These are phyloP conservation scores for Peromyscus maniculatus DNA, from an alignment of 2,113 vertebrate species.

Conservation along the genomic window DNA sequence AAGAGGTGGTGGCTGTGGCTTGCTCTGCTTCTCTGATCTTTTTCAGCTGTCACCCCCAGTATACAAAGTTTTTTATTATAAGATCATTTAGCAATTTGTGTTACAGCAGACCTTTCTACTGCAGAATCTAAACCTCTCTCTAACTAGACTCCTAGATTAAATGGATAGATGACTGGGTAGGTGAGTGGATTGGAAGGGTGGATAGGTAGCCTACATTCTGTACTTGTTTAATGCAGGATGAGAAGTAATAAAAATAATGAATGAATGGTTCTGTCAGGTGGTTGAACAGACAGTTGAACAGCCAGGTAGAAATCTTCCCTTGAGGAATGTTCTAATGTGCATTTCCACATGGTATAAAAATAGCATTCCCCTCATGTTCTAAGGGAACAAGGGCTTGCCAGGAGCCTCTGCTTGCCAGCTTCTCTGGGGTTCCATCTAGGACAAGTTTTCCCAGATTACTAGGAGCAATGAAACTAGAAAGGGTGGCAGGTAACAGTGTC, in stretches of 20 bases:
- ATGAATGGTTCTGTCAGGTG: background rate
- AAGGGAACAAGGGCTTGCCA: background rate
- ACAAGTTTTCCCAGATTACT: background rate
- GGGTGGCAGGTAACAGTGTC: background rate
- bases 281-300: background rate
- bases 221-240: background rate
- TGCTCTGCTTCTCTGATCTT: no score
- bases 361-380: background rate
- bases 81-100: no score
- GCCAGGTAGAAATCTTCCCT: background rate
- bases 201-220: background rate
- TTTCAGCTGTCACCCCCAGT: no score
- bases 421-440: background rate
- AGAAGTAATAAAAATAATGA: background rate
- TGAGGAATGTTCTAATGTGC: background rate
- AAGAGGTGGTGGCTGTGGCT: no score
- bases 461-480: no score
- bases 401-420: background rate
- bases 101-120: conserved; percentile 73
- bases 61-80: no score
- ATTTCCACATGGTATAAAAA: no score
- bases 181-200: background rate
- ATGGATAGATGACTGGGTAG: background rate
- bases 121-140: conserved; percentile 76
- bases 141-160: conserved; percentile 75